phyloP scores from a whole-genome alignment of 2,113 vertebrate species.

The Megaceryle maxima region DNA sequence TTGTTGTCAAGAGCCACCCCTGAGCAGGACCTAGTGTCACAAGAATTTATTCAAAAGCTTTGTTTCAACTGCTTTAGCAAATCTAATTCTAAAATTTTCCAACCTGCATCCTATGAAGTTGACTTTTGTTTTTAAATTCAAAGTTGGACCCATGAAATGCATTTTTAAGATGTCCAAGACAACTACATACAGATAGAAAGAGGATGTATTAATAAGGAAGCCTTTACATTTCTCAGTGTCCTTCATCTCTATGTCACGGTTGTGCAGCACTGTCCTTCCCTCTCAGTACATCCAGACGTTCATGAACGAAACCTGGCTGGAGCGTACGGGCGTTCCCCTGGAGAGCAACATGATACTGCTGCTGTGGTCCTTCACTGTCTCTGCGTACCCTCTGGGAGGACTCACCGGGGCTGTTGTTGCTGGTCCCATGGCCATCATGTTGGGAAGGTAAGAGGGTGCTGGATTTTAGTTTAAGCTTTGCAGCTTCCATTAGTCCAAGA shows the following conservation, averaged over 20 bases:
- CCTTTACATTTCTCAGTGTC: neutral
- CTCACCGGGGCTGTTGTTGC: constrained; percentile 82
- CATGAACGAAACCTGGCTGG: constrained; percentile 82
- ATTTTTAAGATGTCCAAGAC: neutral
- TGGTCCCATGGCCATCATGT: constrained; percentile 84
- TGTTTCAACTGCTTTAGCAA: neutral
- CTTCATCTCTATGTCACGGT: neutral
- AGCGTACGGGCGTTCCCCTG: constrained; percentile 74
- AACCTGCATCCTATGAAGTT: neutral
- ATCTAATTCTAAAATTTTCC: neutral
- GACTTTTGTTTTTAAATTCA: neutral
- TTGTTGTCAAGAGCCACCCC: neutral
- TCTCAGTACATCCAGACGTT: constrained; percentile 86
- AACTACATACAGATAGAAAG: neutral
- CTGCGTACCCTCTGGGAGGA: constrained; percentile 86
- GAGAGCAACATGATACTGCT: constrained; percentile 78
- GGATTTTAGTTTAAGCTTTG: neutral
- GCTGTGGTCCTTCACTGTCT: constrained; percentile 88
- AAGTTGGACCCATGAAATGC: neutral
- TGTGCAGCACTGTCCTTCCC: neutral
- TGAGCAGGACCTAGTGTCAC: neutral
- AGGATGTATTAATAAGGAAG: neutral
- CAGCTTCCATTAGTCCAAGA: neutral
- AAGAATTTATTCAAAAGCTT: neutral
- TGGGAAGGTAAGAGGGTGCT: constrained; percentile 81